These are phyloP conservation scores for Cosmopolites sordidus DNA, from an alignment of 2,888 invertebrate species.

Conservation along the genomic window DNA sequence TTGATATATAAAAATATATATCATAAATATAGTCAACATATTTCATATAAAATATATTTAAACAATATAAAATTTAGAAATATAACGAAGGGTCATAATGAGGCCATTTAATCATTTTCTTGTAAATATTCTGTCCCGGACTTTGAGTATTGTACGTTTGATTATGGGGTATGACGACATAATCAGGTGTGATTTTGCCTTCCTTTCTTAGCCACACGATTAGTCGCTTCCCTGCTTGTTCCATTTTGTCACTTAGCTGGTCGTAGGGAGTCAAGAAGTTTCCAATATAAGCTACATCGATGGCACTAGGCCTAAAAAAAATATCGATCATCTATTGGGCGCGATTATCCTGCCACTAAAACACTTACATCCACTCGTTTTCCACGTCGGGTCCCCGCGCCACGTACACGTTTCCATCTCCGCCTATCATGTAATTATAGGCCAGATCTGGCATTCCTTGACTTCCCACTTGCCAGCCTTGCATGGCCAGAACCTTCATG, in stretches of 20 bases:
- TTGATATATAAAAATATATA: too few relatives aligned
- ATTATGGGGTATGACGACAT: slow-evolving; percentile 53
- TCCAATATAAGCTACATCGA: slow-evolving; percentile 23
- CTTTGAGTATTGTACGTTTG: slow-evolving; percentile 51
- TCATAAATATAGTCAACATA: too few relatives aligned
- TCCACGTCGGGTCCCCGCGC: slow-evolving; percentile 51
- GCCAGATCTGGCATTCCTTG: slow-evolving; percentile 48
- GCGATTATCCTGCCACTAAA: not conserved
- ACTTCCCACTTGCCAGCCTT: slow-evolving; percentile 43
- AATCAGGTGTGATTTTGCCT: slow-evolving; percentile 47
- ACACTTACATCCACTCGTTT: slow-evolving; percentile 36
- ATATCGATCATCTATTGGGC: too few relatives aligned
- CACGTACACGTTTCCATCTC: slow-evolving; percentile 72
- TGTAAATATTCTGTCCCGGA: slow-evolving; percentile 52
- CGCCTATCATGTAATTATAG: slow-evolving; percentile 57
- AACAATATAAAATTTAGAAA: slow-evolving; percentile 6
- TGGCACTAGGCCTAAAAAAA: slow-evolving; percentile 19
- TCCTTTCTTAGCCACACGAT: slow-evolving; percentile 48
- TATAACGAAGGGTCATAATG: slow-evolving; percentile 40
- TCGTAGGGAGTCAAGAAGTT: slow-evolving; percentile 35
- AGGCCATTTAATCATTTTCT: slow-evolving; percentile 51
- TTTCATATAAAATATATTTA: too few relatives aligned
- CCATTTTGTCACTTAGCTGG: slow-evolving; percentile 46
- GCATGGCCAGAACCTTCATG: slow-evolving; percentile 49
- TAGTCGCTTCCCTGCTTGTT: slow-evolving; percentile 48